phyloP scores from a whole-genome alignment of 2,797 vertebrate species.

The Serranus cabrilla region DNA sequence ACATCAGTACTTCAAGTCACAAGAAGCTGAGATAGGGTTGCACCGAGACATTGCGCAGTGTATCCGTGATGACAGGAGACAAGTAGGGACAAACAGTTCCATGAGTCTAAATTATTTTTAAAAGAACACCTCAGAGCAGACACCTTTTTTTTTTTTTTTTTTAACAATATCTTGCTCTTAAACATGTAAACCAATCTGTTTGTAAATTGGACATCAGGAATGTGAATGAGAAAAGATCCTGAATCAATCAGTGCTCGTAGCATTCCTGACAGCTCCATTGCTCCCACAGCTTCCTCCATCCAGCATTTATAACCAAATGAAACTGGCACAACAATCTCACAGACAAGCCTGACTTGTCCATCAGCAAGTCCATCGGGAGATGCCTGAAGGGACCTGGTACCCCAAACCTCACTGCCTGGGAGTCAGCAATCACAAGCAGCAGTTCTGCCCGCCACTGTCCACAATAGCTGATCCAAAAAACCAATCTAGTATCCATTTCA shows the following conservation, averaged over 20 bases:
- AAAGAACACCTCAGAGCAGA: neutral
- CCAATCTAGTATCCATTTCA: constrained; percentile 29
- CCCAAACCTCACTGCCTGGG: neutral
- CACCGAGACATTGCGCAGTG: constrained; percentile 11
- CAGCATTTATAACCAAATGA: constrained; percentile 41
- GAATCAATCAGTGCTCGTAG: constrained; percentile 29
- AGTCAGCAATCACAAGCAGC: constrained; percentile 1
- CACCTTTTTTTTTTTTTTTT: too few relatives aligned
- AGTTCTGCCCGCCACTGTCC: neutral
- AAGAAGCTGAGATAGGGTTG: constrained; percentile 11
- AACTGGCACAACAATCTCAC: constrained; percentile 52
- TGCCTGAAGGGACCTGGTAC: constrained; percentile 13
- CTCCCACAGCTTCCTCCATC: constrained; percentile 33
- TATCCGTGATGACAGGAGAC: constrained; percentile 13
- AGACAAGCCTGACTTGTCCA: constrained; percentile 53
- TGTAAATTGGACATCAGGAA: constrained; percentile 1
- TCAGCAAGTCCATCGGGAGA: constrained; percentile 37
- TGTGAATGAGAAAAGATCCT: constrained; percentile 5
- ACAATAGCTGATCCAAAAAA: constrained; percentile 11
- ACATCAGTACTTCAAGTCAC: constrained; percentile 23
- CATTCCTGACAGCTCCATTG: constrained; percentile 13
- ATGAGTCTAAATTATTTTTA: neutral
- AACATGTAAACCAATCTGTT: neutral
- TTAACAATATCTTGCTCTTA: neutral
- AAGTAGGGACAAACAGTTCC: neutral